Evolutionary conservation across 2,797 vertebrate species (phyloP), one percentile per base, ranked within the genome.

Genomic region (Pempheris klunzingeri): DNA sequence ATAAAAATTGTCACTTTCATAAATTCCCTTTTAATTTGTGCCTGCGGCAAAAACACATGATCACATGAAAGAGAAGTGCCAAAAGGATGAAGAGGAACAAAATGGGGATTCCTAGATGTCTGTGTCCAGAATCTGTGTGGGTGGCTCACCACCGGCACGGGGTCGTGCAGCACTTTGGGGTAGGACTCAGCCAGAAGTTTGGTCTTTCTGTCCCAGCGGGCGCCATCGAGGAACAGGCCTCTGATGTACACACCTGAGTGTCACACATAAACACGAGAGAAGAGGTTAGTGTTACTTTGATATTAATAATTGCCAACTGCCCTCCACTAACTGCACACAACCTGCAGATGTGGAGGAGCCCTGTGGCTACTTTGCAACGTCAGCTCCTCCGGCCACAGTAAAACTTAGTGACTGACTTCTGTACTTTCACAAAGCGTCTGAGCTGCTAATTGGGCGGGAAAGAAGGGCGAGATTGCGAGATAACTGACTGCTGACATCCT

Each of bases 211-310:
- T 97, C 94, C 97, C 97, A 97, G 70, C 96, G 92, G 41, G 97
- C 97, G 34, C 97, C 97, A 17, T 98, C 97, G 50, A 98, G 89
- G 89, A 96, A 97, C 74, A 98, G 77, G 53, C 96, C 96, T 32
- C 92, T 74, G 72, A 97, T 53, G 68, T 95, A 98, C 77, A 98
- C 96, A 78, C 97, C 97, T 98, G 85, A 55, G 39, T 13, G 39
- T 57, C n/a, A 60, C 24, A 81, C 39, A 60, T 52, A 74, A 28
- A 69, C 30, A 36, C 3, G 30, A 52, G 26, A 57, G 13, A 53
- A 0, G 11, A 0, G 4, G 8, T 38, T 6, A 28, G 36, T 9
- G 46, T 36, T n/a, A 8, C 22, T 6, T 2, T 12, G 7, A 18
- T 7, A 6, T 30, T 11, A 32, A 7, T 13, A 20, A n/a, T 41